Conservation (phyloP, 2,888 invertebrate species). For the Tolmerus cingulatus region DNA sequence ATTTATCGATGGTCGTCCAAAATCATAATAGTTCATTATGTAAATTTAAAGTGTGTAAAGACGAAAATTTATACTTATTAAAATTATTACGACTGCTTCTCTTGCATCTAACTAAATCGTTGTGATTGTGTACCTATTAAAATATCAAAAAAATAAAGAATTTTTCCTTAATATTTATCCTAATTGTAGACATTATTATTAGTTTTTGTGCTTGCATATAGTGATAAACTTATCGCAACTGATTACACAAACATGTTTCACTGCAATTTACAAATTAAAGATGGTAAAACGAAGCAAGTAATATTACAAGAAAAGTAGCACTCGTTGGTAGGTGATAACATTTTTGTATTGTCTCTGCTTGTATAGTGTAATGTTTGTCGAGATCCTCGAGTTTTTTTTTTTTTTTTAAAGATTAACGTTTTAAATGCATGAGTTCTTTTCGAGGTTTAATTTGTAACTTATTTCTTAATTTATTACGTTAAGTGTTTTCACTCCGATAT, state of each 20-base stretch:
- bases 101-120: background rate
- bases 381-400: background rate
- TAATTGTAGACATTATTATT: background rate
- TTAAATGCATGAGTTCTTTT: background rate
- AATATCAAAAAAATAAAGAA: background rate
- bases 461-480: background rate
- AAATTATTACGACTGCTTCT: background rate
- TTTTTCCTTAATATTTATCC: background rate
- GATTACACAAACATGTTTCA: background rate
- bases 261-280: background rate
- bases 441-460: background rate
- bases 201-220: background rate
- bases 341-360: background rate
- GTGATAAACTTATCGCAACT: background rate
- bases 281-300: background rate
- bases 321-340: background rate
- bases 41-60: background rate
- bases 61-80: background rate
- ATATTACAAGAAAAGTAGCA: background rate
- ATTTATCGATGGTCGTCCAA: background rate
- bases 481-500: background rate
- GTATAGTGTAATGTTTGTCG: background rate
- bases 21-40: background rate
- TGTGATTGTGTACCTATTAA: slow-evolving; percentile 14
- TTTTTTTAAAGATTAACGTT: background rate